Evolutionary conservation across 2,797 vertebrate genomes (phyloP), one percentile per base, ranked within the genome.

Genomic region (Sebastes matsubarae): DNA sequence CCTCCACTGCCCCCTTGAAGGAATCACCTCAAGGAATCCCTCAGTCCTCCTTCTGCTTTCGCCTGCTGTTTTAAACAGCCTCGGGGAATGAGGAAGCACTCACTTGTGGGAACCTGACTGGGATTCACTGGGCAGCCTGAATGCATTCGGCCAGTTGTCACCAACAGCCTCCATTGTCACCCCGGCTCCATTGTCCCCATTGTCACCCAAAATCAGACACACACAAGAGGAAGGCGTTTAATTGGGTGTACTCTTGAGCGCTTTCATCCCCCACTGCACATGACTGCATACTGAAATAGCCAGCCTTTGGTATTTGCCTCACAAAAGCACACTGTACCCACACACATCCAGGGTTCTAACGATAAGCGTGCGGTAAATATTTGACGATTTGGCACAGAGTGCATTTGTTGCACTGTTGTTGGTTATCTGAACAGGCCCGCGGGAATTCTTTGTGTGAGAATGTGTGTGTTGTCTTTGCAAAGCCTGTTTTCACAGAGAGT

Each of bases 221-320:
- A 93, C 92, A 95, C 88, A 93, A 91, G 93, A 90, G 93, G 93
- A 95, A 95, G 93, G 94, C 90, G 91, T 95, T 94, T 94, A 93
- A 95, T 94, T 94, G 93, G 93, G 93, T 94, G 93, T 95, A 93
- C 92, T 94, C 92, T 91, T 87, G 90, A 90, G 90, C 68, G 82
- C 90, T 90, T 92, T 93, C 85, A 93, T 89, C 92, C 93, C 89
- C 92, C 82, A 85, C 87, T 88, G 84, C 91, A 89, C 91, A 93
- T 85, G 87, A 77, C 76, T 92, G 88, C 90, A 87, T 88, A 67
- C 88, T 72, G 85, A 81, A 88, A 84, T 75, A 90, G 87, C 77
- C 83, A 57, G 78, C 79, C 76, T 86, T 87, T 85, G 81, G 80
- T 86, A 52, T 85, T 82, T 29, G 61, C 80, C 70, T 42, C 87